Base-by-base conservation (phyloP, 2,888 invertebrate genomes). In the Steinernema scapterisci region DNA sequence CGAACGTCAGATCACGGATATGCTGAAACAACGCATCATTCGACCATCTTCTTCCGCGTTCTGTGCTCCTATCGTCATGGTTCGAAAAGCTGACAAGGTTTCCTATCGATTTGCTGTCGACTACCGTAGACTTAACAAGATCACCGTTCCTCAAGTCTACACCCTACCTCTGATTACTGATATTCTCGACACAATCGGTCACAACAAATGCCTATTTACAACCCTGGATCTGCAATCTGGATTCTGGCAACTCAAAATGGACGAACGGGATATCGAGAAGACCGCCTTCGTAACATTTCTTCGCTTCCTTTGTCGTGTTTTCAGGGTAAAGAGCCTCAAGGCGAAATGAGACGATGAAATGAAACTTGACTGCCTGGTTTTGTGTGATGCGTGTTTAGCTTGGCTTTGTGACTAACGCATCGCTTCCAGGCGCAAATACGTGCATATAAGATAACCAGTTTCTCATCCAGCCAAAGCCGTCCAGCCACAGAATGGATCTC, bases 281-380 rank as follows among this genome's bases (percentile, higher is more conserved):
- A 82, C 82, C 0, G 80, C 82, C 0, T 82, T 82, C 73, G 63
- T 75, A 27, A 78, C 80, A 0, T 82, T 82, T n/a, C n/a, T n/a
- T n/a, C n/a, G n/a, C n/a, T n/a, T n/a, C n/a, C n/a, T n/a, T n/a
- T n/a, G n/a, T n/a, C n/a, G n/a, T n/a, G n/a, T n/a, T n/a, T n/a
- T n/a, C n/a, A n/a, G n/a, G n/a, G n/a, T n/a, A n/a, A n/a, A n/a
- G n/a, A n/a, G n/a, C n/a, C n/a, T n/a, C n/a, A n/a, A n/a, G n/a
- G n/a, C n/a, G n/a, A n/a, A n/a, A n/a, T n/a, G n/a, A n/a, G n/a
- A n/a, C n/a, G n/a, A n/a, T n/a, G n/a, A n/a, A n/a, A n/a, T n/a
- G n/a, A n/a, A n/a, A n/a, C n/a, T n/a, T n/a, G n/a, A n/a, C n/a
- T n/a, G n/a, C n/a, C n/a, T n/a, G n/a, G n/a, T n/a, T n/a, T n/a